Evolutionary conservation across 2,888 invertebrate species (phyloP), one percentile per base, ranked within the genome.

Genomic region (Drosophila atripex): DNA sequence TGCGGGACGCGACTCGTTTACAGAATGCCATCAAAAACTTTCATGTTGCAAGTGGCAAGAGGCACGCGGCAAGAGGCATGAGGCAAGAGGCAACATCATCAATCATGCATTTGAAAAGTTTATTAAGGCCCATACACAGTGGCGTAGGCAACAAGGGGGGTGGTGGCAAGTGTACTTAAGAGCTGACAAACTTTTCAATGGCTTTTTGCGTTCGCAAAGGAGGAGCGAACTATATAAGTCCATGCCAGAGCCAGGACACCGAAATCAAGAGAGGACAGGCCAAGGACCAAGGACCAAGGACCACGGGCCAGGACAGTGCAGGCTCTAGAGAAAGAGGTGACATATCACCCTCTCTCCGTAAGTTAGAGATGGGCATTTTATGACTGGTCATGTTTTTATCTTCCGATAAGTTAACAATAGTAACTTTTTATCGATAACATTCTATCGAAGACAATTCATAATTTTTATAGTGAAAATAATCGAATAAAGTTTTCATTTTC

Each of bases 91-190:
- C 71, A 74, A 80, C 79, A 80, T 79, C 84, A 84, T 82, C 84
- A 82, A 82, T 82, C 82, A 82, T 82, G 76, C 76, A 82, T 80
- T 82, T 80, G 79, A 79, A 82, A 82, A 82, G 76, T 84, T 84
- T 80, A 84, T 80, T 79, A 76, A 76, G 76, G 74, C 53, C 49
- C 32, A 53, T 11, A 61, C 23, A 30, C 41, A 47, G 39, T 47
- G 7, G 35, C n/a, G n/a, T 6, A 6, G 35, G 35, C 32, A 8
- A 30, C 4, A 30, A 30, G 30, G 30, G 12, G 32, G 32, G 6
- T 6, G 7, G 25, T 51, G 70, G 51, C 61, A 72, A 77, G 77
- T 74, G 77, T 83, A 72, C 82, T 82, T 80, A 74, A 77, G 72
- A 77, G 84, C 77, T 65, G 51, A 65, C 39, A 80, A 82, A 78